Base-by-base conservation (phyloP, 2,888 invertebrate species). In the Orthosia gracilis region DNA sequence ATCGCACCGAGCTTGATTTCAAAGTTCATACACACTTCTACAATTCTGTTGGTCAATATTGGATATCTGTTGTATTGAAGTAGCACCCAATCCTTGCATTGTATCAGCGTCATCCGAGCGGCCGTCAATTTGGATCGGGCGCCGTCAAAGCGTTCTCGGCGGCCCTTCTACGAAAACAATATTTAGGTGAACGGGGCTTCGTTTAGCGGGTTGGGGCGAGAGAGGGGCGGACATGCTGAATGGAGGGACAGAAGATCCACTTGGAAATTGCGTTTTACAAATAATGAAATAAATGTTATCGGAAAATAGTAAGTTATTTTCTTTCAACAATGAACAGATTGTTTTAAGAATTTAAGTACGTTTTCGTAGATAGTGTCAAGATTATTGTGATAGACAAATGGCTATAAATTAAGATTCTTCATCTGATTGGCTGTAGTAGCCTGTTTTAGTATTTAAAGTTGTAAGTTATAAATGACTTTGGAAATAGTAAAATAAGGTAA, bases 131-230 rank as follows among this genome's bases (percentile, higher is more conserved):
- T 76, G 54, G 73, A 55, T 55, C 58, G 57, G 59, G 52, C 50
- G 57, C 57, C 64, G 81, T 81, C 82, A 78, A 77, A 81, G 74
- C 84, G 67, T 82, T 73, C 83, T 68, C 58, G 61, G 65, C 50
- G 85, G 74, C 72, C 64, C 82, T 82, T 72, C 80, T 73, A 84
- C 77, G 83, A 84, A 80, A 84, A 84, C 82, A 83, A 84, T 84
- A 83, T 83, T 84, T 84, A 83, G 85, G 76, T 84, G 80, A 84
- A 82, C 75, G 82, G 73, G 69, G 82, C 69, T 76, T 68, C 72
- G 82, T 64, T 63, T 55, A 23, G 82, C 58, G 76, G 52, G 50
- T 58, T 47, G 58, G 18, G 15, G 52, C 63, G 73, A 7, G 13
- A 47, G 52, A 49, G 58, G 80, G 54, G 55, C 12, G 61, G 57